Evolutionary conservation across 2,113 vertebrate genomes (phyloP).

Genomic region (Collichthys lucidus): DNA sequence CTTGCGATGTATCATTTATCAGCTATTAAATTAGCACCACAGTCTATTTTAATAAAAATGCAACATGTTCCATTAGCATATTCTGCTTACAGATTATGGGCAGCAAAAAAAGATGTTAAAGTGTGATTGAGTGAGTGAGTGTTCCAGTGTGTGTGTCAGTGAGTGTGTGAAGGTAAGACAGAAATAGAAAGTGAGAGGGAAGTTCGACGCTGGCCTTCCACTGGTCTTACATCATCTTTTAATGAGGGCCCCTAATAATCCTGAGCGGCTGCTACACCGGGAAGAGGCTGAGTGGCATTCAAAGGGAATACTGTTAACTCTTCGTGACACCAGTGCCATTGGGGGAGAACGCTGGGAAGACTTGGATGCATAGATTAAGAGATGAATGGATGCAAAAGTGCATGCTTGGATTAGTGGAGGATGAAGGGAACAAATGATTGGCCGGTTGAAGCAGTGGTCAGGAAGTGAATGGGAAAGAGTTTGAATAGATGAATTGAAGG

Average conservation of each 20-base stretch:
- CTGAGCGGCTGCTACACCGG: constrained; percentile 47
- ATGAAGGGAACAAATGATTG: constrained; percentile 30
- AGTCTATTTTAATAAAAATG: constrained; percentile 28
- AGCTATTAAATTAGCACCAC: neutral
- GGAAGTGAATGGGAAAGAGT: neutral
- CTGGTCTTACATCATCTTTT: constrained; percentile 71
- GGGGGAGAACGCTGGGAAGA: constrained; percentile 32
- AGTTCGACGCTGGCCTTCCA: constrained; percentile 40
- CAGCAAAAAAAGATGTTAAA: constrained; percentile 29
- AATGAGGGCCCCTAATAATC: constrained; percentile 68
- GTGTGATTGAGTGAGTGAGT: constrained; percentile 31
- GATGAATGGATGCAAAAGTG: constrained; percentile 51
- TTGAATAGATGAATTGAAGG: constrained; percentile 5
- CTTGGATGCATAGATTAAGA: constrained; percentile 42
- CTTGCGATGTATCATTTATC: constrained; percentile 13
- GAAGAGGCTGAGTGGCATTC: constrained; percentile 51
- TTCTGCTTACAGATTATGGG: constrained; percentile 11
- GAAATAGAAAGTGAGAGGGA: constrained; percentile 1
- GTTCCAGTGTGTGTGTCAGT: neutral
- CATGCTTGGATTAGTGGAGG: constrained; percentile 39
- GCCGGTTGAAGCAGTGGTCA: constrained; percentile 41
- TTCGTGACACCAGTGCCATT: constrained; percentile 51
- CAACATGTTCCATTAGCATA: constrained; percentile 20
- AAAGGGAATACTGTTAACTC: constrained; percentile 67
- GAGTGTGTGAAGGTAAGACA: constrained; percentile 15